Evolutionary conservation across 2,888 invertebrate species (phyloP).

Genomic region (Hartigia nigra): DNA sequence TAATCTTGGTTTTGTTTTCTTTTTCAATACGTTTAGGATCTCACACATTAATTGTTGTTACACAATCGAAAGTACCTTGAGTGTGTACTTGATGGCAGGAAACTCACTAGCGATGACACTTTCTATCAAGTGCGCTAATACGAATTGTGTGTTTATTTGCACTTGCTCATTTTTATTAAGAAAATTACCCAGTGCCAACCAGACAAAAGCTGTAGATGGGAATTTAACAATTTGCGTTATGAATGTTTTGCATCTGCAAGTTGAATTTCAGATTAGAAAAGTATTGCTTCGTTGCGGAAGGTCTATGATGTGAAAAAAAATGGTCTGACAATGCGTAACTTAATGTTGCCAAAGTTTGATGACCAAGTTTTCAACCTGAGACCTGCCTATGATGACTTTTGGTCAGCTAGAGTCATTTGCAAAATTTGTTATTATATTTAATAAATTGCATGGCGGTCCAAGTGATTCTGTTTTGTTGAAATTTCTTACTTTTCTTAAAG

Average conservation of each 20-base stretch:
- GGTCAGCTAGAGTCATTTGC: conserved; percentile 56
- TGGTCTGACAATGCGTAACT: conserved; percentile 36
- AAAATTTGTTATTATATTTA: background rate
- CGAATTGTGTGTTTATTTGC: conserved; percentile 48
- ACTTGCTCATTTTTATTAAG: conserved; percentile 49
- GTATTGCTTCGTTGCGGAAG: conserved; percentile 25
- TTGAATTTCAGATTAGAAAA: background rate
- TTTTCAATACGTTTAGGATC: background rate
- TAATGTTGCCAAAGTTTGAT: conserved; percentile 34
- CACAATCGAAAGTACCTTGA: conserved; percentile 46
- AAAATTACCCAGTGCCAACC: conserved; percentile 51
- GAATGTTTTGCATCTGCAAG: conserved; percentile 54
- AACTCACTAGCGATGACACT: conserved; percentile 54
- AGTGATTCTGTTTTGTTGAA: background rate
- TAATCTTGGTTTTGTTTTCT: background rate
- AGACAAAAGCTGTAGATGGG: conserved; percentile 56
- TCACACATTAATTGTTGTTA: background rate
- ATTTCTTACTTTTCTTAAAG: background rate
- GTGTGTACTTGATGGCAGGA: conserved; percentile 50
- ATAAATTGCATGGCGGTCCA: background rate
- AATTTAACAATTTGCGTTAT: conserved; percentile 55
- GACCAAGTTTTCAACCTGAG: conserved; percentile 65
- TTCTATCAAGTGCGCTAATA: conserved; percentile 57
- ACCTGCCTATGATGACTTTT: conserved; percentile 60
- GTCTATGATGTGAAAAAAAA: conserved; percentile 56